Evolutionary conservation across 1,140 invertebrate genomes (phyloP).

Genomic region (Drosophila subpulchrella): DNA sequence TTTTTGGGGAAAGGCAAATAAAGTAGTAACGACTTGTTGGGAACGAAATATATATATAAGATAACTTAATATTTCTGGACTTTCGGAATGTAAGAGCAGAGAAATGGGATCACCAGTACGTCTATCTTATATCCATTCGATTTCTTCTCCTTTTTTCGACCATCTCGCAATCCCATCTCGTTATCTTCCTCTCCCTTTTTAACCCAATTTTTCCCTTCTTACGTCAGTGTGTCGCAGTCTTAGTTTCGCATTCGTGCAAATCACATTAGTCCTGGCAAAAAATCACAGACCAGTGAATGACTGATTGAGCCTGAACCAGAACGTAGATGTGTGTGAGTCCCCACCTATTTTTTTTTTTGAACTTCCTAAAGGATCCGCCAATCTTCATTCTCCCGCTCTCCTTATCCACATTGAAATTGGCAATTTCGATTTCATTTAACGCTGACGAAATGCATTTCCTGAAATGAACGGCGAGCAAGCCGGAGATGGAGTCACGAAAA

Average conservation of each 20-base stretch:
- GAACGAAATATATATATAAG: too few relatives aligned
- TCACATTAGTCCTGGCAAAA: conserved; percentile 24
- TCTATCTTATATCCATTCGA: not conserved
- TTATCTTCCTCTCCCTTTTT: not conserved
- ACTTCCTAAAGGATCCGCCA: not conserved
- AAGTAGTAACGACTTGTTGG: not conserved
- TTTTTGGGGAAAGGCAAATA: not conserved
- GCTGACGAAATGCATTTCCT: conserved; percentile 80
- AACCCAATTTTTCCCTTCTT: not conserved
- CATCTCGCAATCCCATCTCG: not conserved
- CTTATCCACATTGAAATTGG: conserved; percentile 60
- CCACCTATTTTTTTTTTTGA: not conserved
- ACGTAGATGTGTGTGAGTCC: conserved; percentile 2
- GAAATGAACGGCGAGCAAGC: conserved; percentile 66
- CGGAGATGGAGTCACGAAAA: conserved; percentile 14
- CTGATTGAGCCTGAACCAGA: conserved; percentile 28
- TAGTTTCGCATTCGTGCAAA: conserved; percentile 24
- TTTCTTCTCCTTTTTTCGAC: not conserved
- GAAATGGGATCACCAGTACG: conserved; percentile 18
- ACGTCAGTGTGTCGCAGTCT: conserved; percentile 6
- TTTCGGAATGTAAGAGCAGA: not conserved
- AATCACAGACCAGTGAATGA: conserved; percentile 30
- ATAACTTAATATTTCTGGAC: too few relatives aligned
- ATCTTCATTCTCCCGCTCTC: not conserved
- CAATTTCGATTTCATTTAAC: conserved; percentile 79